Evolutionary conservation across 1,140 invertebrate genomes (phyloP), one percentile per base, ranked within the genome.

Genomic region (Lepidurus apus): DNA sequence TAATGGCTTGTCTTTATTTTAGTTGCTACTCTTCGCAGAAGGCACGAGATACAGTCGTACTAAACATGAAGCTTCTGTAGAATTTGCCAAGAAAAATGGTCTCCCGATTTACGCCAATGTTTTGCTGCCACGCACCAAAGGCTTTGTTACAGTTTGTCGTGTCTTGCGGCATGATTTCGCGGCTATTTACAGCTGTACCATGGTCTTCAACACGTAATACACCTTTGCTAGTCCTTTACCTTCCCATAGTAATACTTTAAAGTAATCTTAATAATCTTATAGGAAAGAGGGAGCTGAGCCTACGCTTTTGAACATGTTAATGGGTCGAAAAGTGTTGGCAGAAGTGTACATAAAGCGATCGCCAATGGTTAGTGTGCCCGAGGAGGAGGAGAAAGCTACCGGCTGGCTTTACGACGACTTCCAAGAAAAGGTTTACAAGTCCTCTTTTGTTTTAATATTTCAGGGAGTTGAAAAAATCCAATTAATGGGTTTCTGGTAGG

Each of bases 11-110:
- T 73, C 8, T 75, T 78, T 80, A 81, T 87, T 88, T 43, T 80
- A 95, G 94, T 85, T 98, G 80, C 84, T 97, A 45, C 84, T 98
- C n/a, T 98, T 95, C 83, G 93, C 95, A 8, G 97, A 98, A 87
- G 97, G 97, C 7, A 98, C 97, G 1, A 88, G 97, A 43, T 97
- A 96, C 81, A 98, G 95, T 0, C 85, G 89, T 77, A 89, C 91
- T 81, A 98, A 98, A 84, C 93, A 96, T 82, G 90, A 92, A 85
- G 92, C 91, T 0, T 96, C 95, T 80, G 87, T 95, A 82, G 92
- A 94, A 82, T 96, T 97, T 84, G 95, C 95, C 0, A 88, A 89
- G 82, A 90, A 95, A 82, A 93, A 94, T 81, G 93, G 94, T 81
- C 88, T 98, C 81, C 91, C 94, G 5, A 85, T 91, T 81, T 87